Evolutionary conservation across 2,113 vertebrate genomes (phyloP).

Genomic region (Platysteira castanea): DNA sequence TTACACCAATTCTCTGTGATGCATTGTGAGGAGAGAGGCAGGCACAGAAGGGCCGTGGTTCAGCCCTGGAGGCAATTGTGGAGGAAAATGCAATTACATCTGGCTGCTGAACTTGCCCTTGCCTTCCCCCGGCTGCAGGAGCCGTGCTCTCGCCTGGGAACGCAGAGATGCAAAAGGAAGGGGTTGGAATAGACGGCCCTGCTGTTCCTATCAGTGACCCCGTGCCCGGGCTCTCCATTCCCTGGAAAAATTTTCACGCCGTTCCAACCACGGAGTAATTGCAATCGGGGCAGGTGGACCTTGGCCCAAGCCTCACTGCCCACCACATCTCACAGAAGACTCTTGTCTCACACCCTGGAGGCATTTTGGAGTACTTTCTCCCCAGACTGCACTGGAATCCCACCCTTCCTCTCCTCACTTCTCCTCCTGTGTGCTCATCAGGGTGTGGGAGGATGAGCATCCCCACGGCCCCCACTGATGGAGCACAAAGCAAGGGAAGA

Average conservation of each 20-base stretch:
- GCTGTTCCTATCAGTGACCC: conserved; percentile 20
- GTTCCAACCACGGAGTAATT: not conserved
- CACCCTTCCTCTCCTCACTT: not conserved
- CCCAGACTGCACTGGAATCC: not conserved
- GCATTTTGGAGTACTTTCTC: not conserved
- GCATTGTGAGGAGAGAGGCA: conserved; percentile 27
- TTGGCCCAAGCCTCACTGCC: not conserved
- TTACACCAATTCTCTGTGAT: conserved; percentile 58
- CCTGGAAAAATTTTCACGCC: not conserved
- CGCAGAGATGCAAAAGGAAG: not conserved
- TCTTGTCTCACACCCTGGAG: not conserved
- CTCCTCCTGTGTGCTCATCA: not conserved
- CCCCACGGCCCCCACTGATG: not conserved
- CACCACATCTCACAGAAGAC: rapidly evolving
- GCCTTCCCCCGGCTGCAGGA: conserved; percentile 33
- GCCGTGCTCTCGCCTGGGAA: conserved; percentile 50
- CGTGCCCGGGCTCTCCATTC: not conserved
- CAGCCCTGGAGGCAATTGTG: conserved; percentile 42
- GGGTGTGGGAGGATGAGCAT: not conserved
- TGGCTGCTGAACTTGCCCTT: conserved; percentile 61
- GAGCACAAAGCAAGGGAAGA: not conserved
- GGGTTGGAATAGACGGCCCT: conserved; percentile 50
- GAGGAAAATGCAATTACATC: conserved; percentile 76
- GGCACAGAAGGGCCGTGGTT: conserved; percentile 17
- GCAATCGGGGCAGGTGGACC: not conserved